Evolutionary conservation across 1,140 invertebrate genomes (phyloP), one percentile per base, ranked within the genome.

Genomic region (Aporrectodea caliginosa): DNA sequence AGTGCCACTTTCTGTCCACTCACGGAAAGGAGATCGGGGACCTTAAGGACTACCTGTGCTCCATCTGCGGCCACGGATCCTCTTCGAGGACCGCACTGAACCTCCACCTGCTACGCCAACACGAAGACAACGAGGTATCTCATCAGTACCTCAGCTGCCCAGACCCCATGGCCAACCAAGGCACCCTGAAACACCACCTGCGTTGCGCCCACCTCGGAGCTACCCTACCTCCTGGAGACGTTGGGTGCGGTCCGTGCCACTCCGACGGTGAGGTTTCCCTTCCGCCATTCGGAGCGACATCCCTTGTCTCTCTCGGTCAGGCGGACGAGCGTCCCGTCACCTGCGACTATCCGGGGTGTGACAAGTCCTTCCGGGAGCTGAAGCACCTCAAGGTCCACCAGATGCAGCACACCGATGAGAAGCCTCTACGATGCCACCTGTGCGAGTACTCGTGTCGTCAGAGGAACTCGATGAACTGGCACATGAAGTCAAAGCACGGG

Each of bases 331-430:
- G 69, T 16, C 34, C 71, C 0, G 58, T 77, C 1, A 12, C 35
- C 1, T 82, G 82, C 69, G 16, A 75, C 34, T 81, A 74, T 31
- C 79, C 81, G n/a, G 84, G 82, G 12, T 87, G 86, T 81, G 84
- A 85, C 31, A 86, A 86, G 79, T 84, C 84, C 1, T 87, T 87
- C 79, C 80, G 85, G 16, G 84, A 85, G 80, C 75, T 84, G 73
- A 86, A 87, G 79, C 86, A 86, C 16, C 90, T 94, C 82, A 93
- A 93, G 83, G 94, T 94, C 82, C 94, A 95, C 87, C 88, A 92
- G 58, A 90, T 93, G 68, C 92, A 93, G 85, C 93, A 95, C 85
- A 94, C 93, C 1, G 93, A 93, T 78, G 93, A 94, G 86, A 92
- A 93, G 35, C 94, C 94, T 0, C 94, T 93, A 84, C 90, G 92